Evolutionary conservation across 2,113 vertebrate genomes (phyloP), one percentile per base, ranked within the genome.

Genomic region (Arvicanthis niloticus): DNA sequence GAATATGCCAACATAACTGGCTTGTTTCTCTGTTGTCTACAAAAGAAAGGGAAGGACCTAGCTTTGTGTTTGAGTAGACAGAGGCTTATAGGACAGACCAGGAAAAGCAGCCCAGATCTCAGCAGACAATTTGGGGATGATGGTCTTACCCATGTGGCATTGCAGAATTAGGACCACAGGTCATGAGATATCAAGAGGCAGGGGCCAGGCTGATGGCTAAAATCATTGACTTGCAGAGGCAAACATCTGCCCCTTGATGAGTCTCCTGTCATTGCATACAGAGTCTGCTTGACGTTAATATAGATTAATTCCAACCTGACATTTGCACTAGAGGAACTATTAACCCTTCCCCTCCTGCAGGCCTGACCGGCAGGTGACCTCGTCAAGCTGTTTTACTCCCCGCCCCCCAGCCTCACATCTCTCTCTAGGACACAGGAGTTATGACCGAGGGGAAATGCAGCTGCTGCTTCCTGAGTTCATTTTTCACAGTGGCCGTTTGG

Each of bases 261-360:
- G n/a, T 77, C 4, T 13, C 40, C 56, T 94, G 12, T 67, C 91
- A 53, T 56, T 40, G 45, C 56, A 31, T 21, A 5, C 42, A 62
- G 24, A 93, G 34, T 34, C 62, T 53, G 26, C 15, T 76, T 81
- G 58, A 70, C 56, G 77, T 96, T 95, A 93, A 75, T 72, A 42
- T 37, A 78, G 86, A 95, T 95, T 73, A 92, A 96, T 96, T 96
- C 87, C 26, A 81, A 65, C 21, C 51, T 95, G 97, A 90, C 60
- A 86, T 96, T 96, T 95, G 77, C 72, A 93, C 88, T 73, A 70
- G 45, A 77, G 88, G 84, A 81, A 56, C 73, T 31, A 31, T 95
- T 42, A 96, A 93, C 72, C 13, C 85, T 53, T 34, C 73, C 58
- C 11, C 34, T 91, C 72, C 73, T 2, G 9, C 2, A 65, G 78